Percentiles rank a stretch among this genome's conserved stretches.
Conservation (phyloP, 2,113 vertebrate genomes). For the Nansenia antarctica region DNA sequence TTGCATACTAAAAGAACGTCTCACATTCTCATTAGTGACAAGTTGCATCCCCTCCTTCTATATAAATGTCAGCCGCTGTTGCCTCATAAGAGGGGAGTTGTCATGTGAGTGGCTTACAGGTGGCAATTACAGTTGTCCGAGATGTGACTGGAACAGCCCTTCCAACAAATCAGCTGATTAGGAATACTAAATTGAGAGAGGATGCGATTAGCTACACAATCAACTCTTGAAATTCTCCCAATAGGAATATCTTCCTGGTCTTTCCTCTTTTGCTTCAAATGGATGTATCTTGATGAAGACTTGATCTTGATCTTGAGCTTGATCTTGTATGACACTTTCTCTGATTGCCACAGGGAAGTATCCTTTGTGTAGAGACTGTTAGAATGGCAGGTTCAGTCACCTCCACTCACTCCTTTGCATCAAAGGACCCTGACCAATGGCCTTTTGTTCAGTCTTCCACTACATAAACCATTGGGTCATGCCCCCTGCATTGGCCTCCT, state of each 20-base stretch:
- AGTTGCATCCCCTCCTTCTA: conserved; percentile 29
- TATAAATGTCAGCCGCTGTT: conserved; percentile 17
- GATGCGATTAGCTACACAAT: neutral
- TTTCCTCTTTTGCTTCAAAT: neutral
- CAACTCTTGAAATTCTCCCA: neutral
- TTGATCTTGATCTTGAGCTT: too few species aligned
- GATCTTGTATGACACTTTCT: neutral
- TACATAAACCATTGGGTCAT: neutral
- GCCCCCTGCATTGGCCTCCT: conserved; percentile 8
- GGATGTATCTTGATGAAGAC: neutral
- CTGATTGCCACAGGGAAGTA: neutral
- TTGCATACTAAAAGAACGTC: conserved; percentile 41
- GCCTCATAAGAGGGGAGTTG: conserved; percentile 6
- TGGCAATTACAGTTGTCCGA: conserved; percentile 20
- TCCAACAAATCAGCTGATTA: conserved; percentile 8
- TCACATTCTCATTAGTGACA: conserved; percentile 26
- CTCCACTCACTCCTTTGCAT: neutral
- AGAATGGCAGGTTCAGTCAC: neutral
- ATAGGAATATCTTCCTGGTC: neutral
- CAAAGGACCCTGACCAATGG: neutral
- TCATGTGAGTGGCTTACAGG: conserved; percentile 2
- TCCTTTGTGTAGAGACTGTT: neutral
- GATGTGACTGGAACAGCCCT: conserved; percentile 6
- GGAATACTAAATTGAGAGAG: conserved; percentile 14
- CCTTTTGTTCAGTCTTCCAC: neutral